Conservation (phyloP, 2,888 invertebrate genomes). For the Plagiodera versicolora region DNA sequence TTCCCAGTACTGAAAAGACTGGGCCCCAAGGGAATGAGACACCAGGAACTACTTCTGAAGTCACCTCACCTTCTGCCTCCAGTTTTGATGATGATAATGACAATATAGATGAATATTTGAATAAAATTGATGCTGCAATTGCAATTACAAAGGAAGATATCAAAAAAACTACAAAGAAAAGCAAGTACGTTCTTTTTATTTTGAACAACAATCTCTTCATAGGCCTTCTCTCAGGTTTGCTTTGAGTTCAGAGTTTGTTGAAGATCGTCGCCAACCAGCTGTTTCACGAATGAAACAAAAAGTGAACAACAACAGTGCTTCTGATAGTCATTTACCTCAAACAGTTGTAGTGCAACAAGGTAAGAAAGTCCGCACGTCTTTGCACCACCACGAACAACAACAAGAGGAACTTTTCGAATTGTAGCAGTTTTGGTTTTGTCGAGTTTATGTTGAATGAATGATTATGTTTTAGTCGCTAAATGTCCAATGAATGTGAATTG, state of each 20-base stretch:
- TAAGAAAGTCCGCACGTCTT: slow-evolving; percentile 75
- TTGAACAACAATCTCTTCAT: not conserved
- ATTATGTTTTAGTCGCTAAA: not conserved
- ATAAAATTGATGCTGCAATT: slow-evolving; percentile 81
- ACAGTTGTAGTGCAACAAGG: slow-evolving; percentile 76
- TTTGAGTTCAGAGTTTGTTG: slow-evolving; percentile 34
- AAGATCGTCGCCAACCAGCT: slow-evolving; percentile 47
- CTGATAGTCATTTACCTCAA: slow-evolving; percentile 41
- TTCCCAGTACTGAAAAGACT: slow-evolving; percentile 69
- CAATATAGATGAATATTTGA: slow-evolving; percentile 77
- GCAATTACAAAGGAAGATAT: slow-evolving; percentile 84
- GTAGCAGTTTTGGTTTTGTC: slow-evolving; percentile 61
- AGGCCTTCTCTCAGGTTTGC: slow-evolving; percentile 37
- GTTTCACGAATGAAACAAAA: slow-evolving; percentile 51
- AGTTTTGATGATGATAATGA: slow-evolving; percentile 62
- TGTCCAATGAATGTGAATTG: not conserved
- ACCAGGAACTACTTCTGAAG: slow-evolving; percentile 46
- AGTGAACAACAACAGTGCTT: slow-evolving; percentile 48
- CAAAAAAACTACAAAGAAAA: slow-evolving; percentile 74
- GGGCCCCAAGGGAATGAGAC: slow-evolving; percentile 49
- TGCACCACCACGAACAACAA: slow-evolving; percentile 79
- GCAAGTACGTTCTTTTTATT: slow-evolving; percentile 69
- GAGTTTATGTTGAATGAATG: not conserved
- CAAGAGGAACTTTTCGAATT: slow-evolving; percentile 91
- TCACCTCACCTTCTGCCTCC: slow-evolving; percentile 32